Evolutionary conservation across 2,888 invertebrate genomes (phyloP).

Genomic region (Galeruca laticollis): DNA sequence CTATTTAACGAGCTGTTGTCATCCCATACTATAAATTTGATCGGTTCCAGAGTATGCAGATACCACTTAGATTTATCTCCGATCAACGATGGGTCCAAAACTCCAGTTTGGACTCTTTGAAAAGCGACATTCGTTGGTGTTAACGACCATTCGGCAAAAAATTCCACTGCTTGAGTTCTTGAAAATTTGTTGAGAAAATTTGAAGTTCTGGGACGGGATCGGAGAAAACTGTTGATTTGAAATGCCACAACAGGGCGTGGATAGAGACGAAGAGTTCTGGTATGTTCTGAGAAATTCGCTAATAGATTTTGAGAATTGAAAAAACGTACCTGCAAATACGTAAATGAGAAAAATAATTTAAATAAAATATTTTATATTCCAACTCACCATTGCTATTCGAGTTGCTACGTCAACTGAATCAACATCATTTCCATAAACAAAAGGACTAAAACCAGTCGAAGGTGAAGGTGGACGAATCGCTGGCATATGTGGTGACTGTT

Average conservation of each 20-base stretch:
- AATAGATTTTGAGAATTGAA: conserved; percentile 98
- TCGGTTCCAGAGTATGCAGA: conserved; percentile 86
- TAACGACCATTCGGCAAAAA: conserved; percentile 97
- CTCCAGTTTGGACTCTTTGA: conserved; percentile 95
- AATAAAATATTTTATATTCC: conserved; percentile 4
- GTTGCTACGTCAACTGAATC: conserved; percentile 99
- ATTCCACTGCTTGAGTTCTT: conserved; percentile 97
- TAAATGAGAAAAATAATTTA: not conserved
- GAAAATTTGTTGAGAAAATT: conserved; percentile 93
- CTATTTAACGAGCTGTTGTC: conserved; percentile 82
- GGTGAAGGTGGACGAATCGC: conserved; percentile 67
- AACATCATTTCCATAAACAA: conserved; percentile 93
- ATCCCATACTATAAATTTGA: conserved; percentile 94
- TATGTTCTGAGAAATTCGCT: conserved; percentile 98
- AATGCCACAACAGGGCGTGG: conserved; percentile 99
- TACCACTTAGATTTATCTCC: conserved; percentile 99
- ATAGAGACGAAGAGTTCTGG: conserved; percentile 93
- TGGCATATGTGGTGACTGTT: conserved; percentile 56
- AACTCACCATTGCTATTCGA: conserved; percentile 91
- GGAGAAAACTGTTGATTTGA: conserved; percentile 95
- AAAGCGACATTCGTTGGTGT: conserved; percentile 98
- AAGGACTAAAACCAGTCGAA: conserved; percentile 79
- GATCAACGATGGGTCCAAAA: conserved; percentile 93
- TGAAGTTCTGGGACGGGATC: conserved; percentile 91
- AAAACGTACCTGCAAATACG: conserved; percentile 81